A percentile compares a stretch with the other conserved stretches of the same genome.
Conservation (phyloP, 64 coral and sea anemone genomes). For the Pocillopora damicornis region DNA sequence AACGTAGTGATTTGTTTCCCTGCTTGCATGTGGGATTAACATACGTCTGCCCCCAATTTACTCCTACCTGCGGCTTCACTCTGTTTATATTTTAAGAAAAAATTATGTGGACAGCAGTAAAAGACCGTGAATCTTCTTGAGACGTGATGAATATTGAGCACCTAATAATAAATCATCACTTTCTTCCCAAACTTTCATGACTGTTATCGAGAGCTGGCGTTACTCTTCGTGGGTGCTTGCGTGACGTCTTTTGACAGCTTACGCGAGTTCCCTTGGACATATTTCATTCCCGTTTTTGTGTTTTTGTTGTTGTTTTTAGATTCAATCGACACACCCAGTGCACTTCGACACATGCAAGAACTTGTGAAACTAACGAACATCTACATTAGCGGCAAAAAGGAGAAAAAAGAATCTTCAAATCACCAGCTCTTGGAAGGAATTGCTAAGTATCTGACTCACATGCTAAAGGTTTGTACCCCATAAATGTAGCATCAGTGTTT, state of each 20-base stretch:
- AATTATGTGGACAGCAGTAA: too few relatives aligned
- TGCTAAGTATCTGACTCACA: conserved; percentile 84
- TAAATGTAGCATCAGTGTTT: not conserved
- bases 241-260: not conserved
- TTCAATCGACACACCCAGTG: conserved; percentile 90
- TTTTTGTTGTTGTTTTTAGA: conserved; percentile 46
- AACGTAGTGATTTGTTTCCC: too few relatives aligned
- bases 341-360: conserved; percentile 83
- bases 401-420: conserved; percentile 81
- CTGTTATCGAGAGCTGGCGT: too few relatives aligned
- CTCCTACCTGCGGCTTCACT: too few relatives aligned
- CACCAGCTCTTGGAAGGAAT: conserved; percentile 68
- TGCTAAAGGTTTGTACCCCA: conserved; percentile 56
- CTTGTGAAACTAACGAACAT: conserved; percentile 92
- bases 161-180: too few relatives aligned
- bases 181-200: too few relatives aligned
- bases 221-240: too few relatives aligned
- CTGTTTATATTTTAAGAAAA: too few relatives aligned
- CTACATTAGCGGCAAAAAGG: conserved; percentile 94
- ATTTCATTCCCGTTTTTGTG: not conserved
- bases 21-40: too few relatives aligned
- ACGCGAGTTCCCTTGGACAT: not conserved
- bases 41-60: too few relatives aligned
- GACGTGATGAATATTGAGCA: too few relatives aligned
- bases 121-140: too few relatives aligned